These are phyloP conservation scores for Morelia viridis DNA, from an alignment of 2,797 vertebrate species.

Conservation along the genomic window DNA sequence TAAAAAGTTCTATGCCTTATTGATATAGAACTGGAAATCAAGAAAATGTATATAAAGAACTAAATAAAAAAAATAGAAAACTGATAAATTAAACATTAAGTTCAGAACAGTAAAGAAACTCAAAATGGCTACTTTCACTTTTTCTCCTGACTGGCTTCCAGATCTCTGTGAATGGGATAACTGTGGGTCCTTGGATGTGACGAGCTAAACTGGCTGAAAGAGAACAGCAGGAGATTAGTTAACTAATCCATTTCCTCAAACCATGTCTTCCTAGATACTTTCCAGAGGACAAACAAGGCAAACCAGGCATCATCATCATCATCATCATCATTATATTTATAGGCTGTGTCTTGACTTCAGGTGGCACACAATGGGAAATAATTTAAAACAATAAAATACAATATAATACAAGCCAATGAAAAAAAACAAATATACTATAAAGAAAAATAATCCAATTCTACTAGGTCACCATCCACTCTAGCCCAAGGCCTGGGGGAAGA, in stretches of 20 bases:
- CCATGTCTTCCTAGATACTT: not conserved
- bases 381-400: not conserved
- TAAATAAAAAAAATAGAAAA: not conserved
- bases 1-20: not conserved
- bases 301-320: too few relatives aligned
- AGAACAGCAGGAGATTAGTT: not conserved
- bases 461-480: not conserved
- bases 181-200: not conserved
- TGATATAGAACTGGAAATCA: not conserved
- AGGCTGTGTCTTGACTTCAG: not conserved
- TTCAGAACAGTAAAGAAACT: not conserved
- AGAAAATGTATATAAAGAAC: not conserved
- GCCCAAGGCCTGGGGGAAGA: not conserved
- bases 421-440: not conserved
- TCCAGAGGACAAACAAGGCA: not conserved
- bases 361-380: not conserved
- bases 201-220: not conserved
- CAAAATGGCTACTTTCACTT: not conserved
- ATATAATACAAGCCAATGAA: not conserved
- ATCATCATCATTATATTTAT: too few relatives aligned
- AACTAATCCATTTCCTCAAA: not conserved
- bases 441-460: not conserved
- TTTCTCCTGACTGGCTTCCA: not conserved
- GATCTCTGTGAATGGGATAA: not conserved
- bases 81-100: not conserved